These are phyloP conservation scores for Linnaemya tessellans DNA, from an alignment of 2,888 invertebrate genomes.

Conservation along the genomic window DNA sequence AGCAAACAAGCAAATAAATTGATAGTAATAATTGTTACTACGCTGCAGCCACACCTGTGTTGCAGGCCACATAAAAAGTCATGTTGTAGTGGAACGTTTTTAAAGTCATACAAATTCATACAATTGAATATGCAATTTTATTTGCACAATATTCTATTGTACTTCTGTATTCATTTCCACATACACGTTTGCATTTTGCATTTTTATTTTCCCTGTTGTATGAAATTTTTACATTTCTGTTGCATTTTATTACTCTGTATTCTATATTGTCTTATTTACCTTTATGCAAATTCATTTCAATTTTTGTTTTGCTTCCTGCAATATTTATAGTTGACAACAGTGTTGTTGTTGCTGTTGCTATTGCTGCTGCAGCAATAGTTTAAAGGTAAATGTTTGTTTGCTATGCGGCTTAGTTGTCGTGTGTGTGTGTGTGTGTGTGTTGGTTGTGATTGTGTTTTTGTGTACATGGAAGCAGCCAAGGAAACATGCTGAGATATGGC, in stretches of 20 bases:
- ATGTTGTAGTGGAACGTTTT: neutral
- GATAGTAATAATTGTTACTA: slow-evolving; percentile 35
- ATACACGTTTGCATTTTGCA: neutral
- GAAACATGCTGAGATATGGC: slow-evolving; percentile 2
- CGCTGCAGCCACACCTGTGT: slow-evolving; percentile 47
- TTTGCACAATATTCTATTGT: slow-evolving; percentile 21
- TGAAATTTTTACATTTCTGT: slow-evolving; percentile 21
- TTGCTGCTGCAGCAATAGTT: slow-evolving; percentile 67
- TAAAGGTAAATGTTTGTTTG: slow-evolving; percentile 53
- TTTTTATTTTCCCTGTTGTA: neutral
- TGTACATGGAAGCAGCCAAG: slow-evolving; percentile 5
- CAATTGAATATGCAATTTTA: neutral
- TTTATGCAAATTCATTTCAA: slow-evolving; percentile 37
- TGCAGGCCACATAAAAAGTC: slow-evolving; percentile 24
- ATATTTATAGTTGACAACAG: slow-evolving; percentile 74
- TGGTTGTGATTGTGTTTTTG: neutral
- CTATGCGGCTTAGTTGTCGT: neutral
- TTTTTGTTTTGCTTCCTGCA: slow-evolving; percentile 25
- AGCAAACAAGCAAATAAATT: slow-evolving; percentile 28
- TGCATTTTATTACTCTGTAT: slow-evolving; percentile 27
- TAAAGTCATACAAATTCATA: slow-evolving; percentile 10
- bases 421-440: neutral
- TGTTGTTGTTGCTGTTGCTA: slow-evolving; percentile 67
- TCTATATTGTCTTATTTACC: slow-evolving; percentile 21
- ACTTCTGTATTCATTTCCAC: slow-evolving; percentile 4